Conservation (phyloP, 2,888 invertebrate species). For the Drosophila yooni region DNA sequence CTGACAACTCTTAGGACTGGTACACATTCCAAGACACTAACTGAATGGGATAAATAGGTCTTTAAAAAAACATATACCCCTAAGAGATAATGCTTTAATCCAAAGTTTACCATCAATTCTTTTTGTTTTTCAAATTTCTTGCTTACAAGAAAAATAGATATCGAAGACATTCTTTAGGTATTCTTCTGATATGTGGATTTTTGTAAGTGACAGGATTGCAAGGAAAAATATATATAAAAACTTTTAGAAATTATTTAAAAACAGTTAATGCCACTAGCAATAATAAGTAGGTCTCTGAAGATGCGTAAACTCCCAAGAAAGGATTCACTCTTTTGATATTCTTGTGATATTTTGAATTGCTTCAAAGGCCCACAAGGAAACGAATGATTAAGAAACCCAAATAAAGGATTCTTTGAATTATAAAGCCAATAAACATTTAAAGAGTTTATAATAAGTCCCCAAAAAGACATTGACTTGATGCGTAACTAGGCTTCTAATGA, state of each 20-base stretch:
- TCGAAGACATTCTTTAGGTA: background rate
- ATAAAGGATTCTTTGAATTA: background rate
- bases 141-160: background rate
- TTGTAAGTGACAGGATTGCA: background rate
- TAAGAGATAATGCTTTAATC: background rate
- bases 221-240: fast-evolving
- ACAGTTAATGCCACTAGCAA: background rate
- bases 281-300: background rate
- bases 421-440: background rate
- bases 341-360: background rate
- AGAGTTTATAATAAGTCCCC: fast-evolving
- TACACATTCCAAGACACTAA: background rate
- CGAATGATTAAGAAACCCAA: background rate
- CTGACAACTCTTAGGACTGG: background rate
- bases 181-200: background rate
- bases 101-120: background rate
- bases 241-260: background rate
- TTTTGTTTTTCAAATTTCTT: background rate
- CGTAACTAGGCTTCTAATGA: background rate
- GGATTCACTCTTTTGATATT: background rate
- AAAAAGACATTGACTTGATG: fast-evolving
- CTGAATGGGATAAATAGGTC: background rate
- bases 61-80: background rate
- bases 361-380: background rate
- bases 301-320: fast-evolving